Evolutionary conservation across 2,797 vertebrate genomes (phyloP).

Genomic region (Melanitta fusca): DNA sequence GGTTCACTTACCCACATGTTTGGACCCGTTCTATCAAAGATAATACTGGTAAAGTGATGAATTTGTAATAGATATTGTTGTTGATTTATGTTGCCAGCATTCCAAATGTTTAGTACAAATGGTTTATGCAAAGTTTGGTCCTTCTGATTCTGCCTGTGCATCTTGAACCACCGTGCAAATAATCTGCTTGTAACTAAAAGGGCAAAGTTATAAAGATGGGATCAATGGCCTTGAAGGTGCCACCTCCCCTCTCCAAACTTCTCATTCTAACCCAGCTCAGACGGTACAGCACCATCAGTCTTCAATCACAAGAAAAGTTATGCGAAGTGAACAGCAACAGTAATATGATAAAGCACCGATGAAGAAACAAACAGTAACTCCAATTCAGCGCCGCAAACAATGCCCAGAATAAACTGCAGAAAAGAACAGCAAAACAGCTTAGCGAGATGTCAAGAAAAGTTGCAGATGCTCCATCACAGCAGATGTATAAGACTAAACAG

Average conservation of each 20-base stretch:
- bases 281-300: conserved; percentile 13
- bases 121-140: conserved; percentile 85
- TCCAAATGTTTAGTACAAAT: conserved; percentile 81
- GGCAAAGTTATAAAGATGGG: conserved; percentile 82
- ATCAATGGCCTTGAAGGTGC: conserved; percentile 78
- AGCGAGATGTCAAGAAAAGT: conserved; percentile 29
- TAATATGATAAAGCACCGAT: conserved; percentile 49
- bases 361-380: conserved; percentile 64
- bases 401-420: conserved; percentile 34
- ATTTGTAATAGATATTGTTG: conserved; percentile 82
- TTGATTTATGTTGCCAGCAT: conserved; percentile 83
- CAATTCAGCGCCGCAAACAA: conserved; percentile 27
- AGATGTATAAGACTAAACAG: background rate
- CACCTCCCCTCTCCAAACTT: conserved; percentile 52
- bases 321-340: background rate
- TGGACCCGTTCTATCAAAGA: conserved; percentile 82
- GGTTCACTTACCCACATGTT: conserved; percentile 86
- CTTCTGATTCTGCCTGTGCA: conserved; percentile 79
- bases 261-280: conserved; percentile 45
- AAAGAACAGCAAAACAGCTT: conserved; percentile 1
- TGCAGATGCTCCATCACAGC: conserved; percentile 53
- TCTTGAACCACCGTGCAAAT: conserved; percentile 60
- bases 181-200: conserved; percentile 82
- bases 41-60: conserved; percentile 77
- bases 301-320: background rate